Conservation (phyloP, 2,888 invertebrate species). For the Nudaria mundana region DNA sequence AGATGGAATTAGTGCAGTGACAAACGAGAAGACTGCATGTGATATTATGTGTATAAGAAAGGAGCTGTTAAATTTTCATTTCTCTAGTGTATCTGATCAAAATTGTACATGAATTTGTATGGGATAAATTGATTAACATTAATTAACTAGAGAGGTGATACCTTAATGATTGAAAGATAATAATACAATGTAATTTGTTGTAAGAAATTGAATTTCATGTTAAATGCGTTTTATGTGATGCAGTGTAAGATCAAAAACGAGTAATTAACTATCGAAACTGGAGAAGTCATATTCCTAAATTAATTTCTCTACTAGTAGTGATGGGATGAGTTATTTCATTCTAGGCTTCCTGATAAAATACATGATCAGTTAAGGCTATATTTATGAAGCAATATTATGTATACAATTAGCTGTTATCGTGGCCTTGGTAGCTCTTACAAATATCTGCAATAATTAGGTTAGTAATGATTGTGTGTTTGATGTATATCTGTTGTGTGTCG, state of each 20-base stretch:
- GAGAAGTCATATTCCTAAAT: no score
- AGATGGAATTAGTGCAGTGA: neutral
- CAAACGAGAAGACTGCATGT: conserved; percentile 20
- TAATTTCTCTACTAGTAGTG: conserved; percentile 15
- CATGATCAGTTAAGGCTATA: conserved; percentile 25
- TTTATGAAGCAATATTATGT: conserved; percentile 48
- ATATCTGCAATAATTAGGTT: conserved; percentile 33
- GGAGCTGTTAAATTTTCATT: conserved; percentile 22
- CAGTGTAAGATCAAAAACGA: conserved; percentile 7
- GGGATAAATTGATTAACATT: conserved; percentile 17
- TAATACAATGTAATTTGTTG: conserved; percentile 19
- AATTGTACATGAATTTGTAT: conserved; percentile 18
- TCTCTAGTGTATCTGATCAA: conserved; percentile 19
- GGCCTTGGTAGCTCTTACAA: conserved; percentile 47
- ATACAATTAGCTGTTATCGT: conserved; percentile 38
- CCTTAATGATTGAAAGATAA: conserved; percentile 13
- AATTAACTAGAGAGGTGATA: conserved; percentile 4
- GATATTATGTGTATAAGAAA: conserved; percentile 33
- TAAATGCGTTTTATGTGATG: neutral
- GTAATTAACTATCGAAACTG: no score
- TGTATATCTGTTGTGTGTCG: no score
- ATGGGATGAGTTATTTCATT: conserved; percentile 38
- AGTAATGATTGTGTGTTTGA: conserved; percentile 17
- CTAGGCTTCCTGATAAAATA: conserved; percentile 20
- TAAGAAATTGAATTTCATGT: neutral